Conservation (phyloP, 2,888 invertebrate species). For the Chouioia cunea region DNA sequence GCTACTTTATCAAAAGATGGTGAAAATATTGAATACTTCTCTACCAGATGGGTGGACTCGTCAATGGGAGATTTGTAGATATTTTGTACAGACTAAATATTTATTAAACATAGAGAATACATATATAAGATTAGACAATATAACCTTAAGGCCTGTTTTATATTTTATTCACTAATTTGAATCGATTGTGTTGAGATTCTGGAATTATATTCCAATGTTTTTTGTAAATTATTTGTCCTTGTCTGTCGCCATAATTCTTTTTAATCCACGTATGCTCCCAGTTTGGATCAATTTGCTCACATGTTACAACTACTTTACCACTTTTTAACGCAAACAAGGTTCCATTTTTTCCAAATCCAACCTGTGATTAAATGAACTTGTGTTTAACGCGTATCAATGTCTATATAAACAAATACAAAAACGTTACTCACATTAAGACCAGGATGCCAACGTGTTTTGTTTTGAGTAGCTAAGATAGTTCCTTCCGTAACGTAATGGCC, state of each 20-base stretch:
- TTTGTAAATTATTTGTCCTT: conserved; percentile 79
- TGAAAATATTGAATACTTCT: conserved; percentile 59
- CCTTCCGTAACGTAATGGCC: conserved; percentile 76
- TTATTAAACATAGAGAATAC: conserved; percentile 28
- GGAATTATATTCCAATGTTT: conserved; percentile 90
- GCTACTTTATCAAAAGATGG: conserved; percentile 58
- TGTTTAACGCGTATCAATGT: too few species aligned
- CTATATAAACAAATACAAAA: conserved; percentile 13
- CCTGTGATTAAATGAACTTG: conserved; percentile 71
- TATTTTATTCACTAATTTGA: conserved; percentile 81
- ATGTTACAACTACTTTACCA: conserved; percentile 84
- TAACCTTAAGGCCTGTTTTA: conserved; percentile 63
- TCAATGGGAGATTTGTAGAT: conserved; percentile 48
- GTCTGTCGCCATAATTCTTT: conserved; percentile 75
- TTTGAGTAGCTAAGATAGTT: conserved; percentile 79
- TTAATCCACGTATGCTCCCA: conserved; percentile 84
- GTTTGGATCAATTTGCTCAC: conserved; percentile 84
- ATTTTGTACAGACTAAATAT: conserved; percentile 33
- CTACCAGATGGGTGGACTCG: conserved; percentile 64
- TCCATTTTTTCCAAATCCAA: conserved; percentile 84
- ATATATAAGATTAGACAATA: conserved; percentile 18
- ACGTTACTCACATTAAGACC: conserved; percentile 78
- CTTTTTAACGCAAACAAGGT: conserved; percentile 84
- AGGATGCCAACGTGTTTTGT: conserved; percentile 81
- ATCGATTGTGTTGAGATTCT: conserved; percentile 81